Percentiles rank a stretch among this genome's conserved stretches.
Evolutionary conservation across 2,113 vertebrate species (phyloP).

Genomic region (Climacteris rufus): DNA sequence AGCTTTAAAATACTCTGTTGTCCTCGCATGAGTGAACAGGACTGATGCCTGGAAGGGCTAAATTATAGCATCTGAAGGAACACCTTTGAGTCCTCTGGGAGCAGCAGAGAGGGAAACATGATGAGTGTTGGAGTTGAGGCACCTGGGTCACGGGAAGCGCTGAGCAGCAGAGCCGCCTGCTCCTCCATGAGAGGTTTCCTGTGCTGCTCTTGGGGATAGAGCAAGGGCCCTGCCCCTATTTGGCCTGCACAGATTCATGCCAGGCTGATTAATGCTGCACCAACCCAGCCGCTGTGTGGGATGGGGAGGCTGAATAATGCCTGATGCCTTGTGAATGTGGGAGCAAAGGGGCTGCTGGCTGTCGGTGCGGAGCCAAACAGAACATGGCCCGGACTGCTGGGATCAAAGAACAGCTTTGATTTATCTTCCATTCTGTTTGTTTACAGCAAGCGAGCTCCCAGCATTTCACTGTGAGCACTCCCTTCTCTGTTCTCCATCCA

Average conservation of each 20-base stretch:
- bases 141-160: neutral
- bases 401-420: neutral
- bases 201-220: neutral
- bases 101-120: neutral
- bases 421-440: neutral
- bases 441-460: fast-evolving
- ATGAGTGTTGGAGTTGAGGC: neutral
- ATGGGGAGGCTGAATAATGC: neutral
- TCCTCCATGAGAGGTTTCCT: neutral
- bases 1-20: conserved; percentile 38
- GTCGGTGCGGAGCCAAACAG: fast-evolving
- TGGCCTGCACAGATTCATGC: neutral
- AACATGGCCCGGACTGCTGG: fast-evolving
- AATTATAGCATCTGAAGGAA: conserved; percentile 16
- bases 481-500: neutral
- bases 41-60: conserved; percentile 6
- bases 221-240: neutral
- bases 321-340: fast-evolving
- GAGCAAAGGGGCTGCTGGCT: neutral
- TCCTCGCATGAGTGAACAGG: neutral
- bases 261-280: neutral
- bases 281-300: neutral
- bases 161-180: neutral
- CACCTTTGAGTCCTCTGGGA: conserved; percentile 4
- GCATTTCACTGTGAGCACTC: neutral